Percentiles rank a stretch among this genome's conserved stretches.
Conservation (phyloP, 2,888 invertebrate genomes). For the Julus scandinavius region DNA sequence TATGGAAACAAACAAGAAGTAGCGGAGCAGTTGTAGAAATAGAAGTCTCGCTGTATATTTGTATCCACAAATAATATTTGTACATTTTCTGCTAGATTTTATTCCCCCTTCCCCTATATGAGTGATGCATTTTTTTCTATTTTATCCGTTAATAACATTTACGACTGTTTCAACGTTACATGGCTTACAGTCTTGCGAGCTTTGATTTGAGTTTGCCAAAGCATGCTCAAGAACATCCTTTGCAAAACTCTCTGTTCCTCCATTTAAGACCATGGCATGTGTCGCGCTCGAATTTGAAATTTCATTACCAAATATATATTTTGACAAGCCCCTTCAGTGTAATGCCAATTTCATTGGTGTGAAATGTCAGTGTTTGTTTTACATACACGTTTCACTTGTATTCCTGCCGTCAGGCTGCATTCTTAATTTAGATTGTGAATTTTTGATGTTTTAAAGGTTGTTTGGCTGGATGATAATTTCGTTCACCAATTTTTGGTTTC, state of each 20-base stretch:
- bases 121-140: not conserved
- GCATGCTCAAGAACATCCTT: not conserved
- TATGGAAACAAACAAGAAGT: not conserved
- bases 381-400: not conserved
- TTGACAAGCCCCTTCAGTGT: not conserved
- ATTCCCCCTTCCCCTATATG: not conserved
- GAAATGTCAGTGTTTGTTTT: too few relatives aligned
- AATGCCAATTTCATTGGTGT: too few relatives aligned
- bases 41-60: constrained; percentile 40
- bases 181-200: not conserved
- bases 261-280: not conserved
- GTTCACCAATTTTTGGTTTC: too few relatives aligned
- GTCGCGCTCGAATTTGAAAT: not conserved
- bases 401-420: too few relatives aligned
- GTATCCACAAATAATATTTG: constrained; percentile 16
- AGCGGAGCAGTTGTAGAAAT: not conserved
- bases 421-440: too few relatives aligned
- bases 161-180: not conserved
- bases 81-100: constrained; percentile 30
- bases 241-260: not conserved
- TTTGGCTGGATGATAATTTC: too few relatives aligned
- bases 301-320: not conserved
- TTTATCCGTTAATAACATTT: not conserved
- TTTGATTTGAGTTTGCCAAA: not conserved
- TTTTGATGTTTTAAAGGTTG: too few relatives aligned